Base-by-base conservation (phyloP, 1,140 invertebrate genomes). In the Drosophila leontia region DNA sequence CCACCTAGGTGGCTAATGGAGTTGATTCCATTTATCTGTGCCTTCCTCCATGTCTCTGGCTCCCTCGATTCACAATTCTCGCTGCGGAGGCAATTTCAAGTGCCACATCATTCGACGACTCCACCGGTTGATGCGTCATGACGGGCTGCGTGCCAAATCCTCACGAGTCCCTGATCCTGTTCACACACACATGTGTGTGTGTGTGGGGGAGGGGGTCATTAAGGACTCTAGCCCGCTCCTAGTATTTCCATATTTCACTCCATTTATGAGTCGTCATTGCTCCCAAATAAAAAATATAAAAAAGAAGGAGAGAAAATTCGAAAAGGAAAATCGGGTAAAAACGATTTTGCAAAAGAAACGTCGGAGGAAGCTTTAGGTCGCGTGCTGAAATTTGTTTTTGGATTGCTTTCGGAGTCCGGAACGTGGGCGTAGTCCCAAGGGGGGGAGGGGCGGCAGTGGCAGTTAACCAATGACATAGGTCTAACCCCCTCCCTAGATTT, bases 191-290 rank as follows among this genome's bases (percentile, higher is more conserved):
- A 56, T 34, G 32, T 7, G 42, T 29, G 26, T 29, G 26, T 26
- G 26, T 29, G 5, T 29, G 17, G 23, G 56, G 44, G 48, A 45
- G 69, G 77, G 70, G 56, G 80, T 88, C 84, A 91, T 91, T 90
- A 91, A 80, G 78, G 80, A 60, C 63, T 82, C 81, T 62, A 35
- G n/a, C 17, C 15, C n/a, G 23, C 53, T 78, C 53, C 39, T 17
- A 17, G 45, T 42, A 76, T 71, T 77, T 68, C 44, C 57, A 77
- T 67, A 77, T 78, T 77, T 55, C 83, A 80, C 70, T 88, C 69
- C 85, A 76, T 90, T 88, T 90, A 90, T 90, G 86, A 90, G 79
- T 90, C 85, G 84, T 86, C 81, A 85, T 78, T 65, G 26, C 51
- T 48, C 42, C 71, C 65, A 80, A 75, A 75, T 48, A 69, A 74